These are phyloP conservation scores for Pseudococcus viburni DNA, from an alignment of 2,888 invertebrate genomes.

Conservation along the genomic window DNA sequence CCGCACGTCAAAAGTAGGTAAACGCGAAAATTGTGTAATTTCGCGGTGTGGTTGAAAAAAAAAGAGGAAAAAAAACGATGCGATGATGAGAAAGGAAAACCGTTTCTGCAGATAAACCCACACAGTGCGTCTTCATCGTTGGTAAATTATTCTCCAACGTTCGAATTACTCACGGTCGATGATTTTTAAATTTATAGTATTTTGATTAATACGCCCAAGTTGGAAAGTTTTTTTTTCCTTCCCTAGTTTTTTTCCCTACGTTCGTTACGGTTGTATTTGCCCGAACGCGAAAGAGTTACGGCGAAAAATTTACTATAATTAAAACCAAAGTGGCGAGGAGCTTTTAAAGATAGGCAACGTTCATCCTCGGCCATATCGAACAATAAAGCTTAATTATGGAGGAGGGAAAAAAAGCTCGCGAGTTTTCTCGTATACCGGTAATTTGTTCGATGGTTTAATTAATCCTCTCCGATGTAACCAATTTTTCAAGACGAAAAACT, in stretches of 20 bases:
- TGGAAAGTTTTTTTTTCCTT: not conserved
- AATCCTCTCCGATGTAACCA: slow-evolving; percentile 40
- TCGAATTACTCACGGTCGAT: slow-evolving; percentile 17
- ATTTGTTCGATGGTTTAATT: slow-evolving; percentile 49
- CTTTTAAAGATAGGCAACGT: not conserved
- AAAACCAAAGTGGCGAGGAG: not conserved
- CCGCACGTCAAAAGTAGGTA: not conserved
- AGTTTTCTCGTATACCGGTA: slow-evolving; percentile 38
- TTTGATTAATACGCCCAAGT: slow-evolving; percentile 25
- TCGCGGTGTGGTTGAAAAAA: not conserved
- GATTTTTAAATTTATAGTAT: slow-evolving; percentile 16
- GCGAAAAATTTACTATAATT: not conserved
- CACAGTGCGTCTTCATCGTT: not conserved
- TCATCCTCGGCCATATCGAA: slow-evolving; percentile 17
- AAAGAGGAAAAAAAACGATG: not conserved
- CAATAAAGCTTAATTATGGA: slow-evolving; percentile 51
- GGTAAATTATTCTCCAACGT: slow-evolving; percentile 16
- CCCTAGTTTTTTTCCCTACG: not conserved
- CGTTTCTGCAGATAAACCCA: not conserved
- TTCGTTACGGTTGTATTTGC: not conserved
- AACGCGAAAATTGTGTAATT: not conserved
- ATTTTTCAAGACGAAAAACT: slow-evolving; percentile 1
- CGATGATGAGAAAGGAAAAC: not conserved
- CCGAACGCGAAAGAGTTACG: not conserved
- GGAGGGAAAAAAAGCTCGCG: not conserved